Percentiles rank a stretch among this genome's conserved stretches.
These are phyloP conservation scores for Hesperia comma DNA, from an alignment of 2,888 invertebrate species.

Conservation along the genomic window DNA sequence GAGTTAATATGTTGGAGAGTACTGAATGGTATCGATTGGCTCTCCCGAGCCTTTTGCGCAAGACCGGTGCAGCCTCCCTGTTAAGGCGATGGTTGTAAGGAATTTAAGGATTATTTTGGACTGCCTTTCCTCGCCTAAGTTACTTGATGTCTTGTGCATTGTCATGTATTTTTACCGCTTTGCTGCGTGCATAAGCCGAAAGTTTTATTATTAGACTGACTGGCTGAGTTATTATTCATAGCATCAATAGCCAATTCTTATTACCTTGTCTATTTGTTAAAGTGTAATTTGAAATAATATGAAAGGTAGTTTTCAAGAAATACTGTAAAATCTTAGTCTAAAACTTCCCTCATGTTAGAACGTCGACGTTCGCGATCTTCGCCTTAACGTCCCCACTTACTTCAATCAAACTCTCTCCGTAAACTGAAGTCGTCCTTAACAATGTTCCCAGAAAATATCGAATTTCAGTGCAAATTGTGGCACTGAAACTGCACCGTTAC, in stretches of 20 bases:
- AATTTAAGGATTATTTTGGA: background rate
- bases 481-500: background rate
- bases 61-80: constrained; percentile 61
- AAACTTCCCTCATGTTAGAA: no score
- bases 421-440: constrained; percentile 53
- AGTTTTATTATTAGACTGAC: no score
- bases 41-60: constrained; percentile 58
- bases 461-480: constrained; percentile 27
- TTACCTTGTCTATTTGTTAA: no score
- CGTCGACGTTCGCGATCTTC: constrained; percentile 33
- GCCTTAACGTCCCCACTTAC: constrained; percentile 57
- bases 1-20: constrained; percentile 28
- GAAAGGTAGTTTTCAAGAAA: no score
- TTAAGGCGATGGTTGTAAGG: constrained; percentile 57
- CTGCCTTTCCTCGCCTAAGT: no score
- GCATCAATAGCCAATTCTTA: no score
- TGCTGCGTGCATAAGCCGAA: no score
- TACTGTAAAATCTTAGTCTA: no score
- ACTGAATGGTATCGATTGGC: constrained; percentile 48
- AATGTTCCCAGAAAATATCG: constrained; percentile 38
- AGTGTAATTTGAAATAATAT: no score
- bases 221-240: no score
- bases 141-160: no score
- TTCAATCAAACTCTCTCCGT: constrained; percentile 56
- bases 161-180: no score